Base-by-base conservation (phyloP, 1,140 invertebrate genomes). In the Zophobas atratus region DNA sequence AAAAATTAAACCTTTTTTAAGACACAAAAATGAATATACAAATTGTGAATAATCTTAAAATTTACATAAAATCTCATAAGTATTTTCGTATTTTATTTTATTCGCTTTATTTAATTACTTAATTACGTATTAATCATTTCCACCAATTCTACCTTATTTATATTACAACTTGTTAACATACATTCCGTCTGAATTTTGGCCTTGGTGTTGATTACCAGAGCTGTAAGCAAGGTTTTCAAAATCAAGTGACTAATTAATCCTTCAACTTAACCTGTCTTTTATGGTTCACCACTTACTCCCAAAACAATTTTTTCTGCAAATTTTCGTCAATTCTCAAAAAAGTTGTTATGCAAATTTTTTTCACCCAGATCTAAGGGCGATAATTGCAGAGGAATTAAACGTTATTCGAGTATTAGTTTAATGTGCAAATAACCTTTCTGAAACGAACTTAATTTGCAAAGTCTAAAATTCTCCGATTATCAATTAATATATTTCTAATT, bases 221-320 rank as follows among this genome's bases (percentile, higher is more conserved):
- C 8, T 46, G 60, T 46, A 67, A 67, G 60, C 55, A 57, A 57
- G 55, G 55, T 57, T 57, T 20, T 60, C 3, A 60, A 60, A 36
- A 39, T 67, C 41, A 67, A 46, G 43, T 67, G 60, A 67, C 36
- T 43, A 67, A 67, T 41, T 20, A 33, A 43, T 8, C 60, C 41
- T 67, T 67, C 60, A 67, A 67, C 60, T 67, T 67, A 67, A 67
- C 60, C 60, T 67, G 60, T 67, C 60, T 67, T 39, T 67, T 67
- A 67, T 41, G 60, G 60, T 67, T 67, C 60, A 67, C 60, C 3
- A 67, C 6, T 67, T 43, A 43, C 39, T 2, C 38, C 35, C 60
- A 43, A 67, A 67, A 67, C n/a, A 67, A 60, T 8, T 60, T 60
- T 43, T 46, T 41, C 6, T 43, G 39, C 20, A 67, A 20, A 4